Conservation (phyloP, 1,140 invertebrate genomes). For the Prorops nasuta region DNA sequence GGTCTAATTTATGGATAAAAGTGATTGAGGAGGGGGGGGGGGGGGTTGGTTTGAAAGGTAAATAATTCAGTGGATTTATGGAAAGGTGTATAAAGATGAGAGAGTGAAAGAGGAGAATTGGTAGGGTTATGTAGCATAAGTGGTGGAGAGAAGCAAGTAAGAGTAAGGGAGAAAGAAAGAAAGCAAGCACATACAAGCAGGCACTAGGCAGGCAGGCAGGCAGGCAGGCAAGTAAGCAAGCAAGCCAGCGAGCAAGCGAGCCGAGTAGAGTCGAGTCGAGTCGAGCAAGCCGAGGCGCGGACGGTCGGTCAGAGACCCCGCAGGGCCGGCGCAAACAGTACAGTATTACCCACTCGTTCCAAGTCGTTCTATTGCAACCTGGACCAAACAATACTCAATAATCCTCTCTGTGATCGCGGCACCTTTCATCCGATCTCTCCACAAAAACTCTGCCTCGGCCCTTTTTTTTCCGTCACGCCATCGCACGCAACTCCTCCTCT, state of each 20-base stretch:
- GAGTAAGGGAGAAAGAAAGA: not conserved
- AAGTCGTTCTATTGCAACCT: slow-evolving; percentile 50
- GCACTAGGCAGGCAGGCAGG: not conserved
- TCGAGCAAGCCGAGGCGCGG: too few relatives aligned
- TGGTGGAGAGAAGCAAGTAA: not conserved
- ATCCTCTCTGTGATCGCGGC: slow-evolving; percentile 30
- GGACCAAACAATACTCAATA: slow-evolving; percentile 52
- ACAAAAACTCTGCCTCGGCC: slow-evolving; percentile 20
- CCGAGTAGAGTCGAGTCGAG: slow-evolving; percentile 44
- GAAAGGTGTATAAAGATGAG: too few relatives aligned
- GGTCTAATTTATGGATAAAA: too few relatives aligned
- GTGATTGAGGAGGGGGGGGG: too few relatives aligned
- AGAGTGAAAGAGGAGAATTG: too few relatives aligned
- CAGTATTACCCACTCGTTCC: slow-evolving; percentile 54
- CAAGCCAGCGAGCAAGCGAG: slow-evolving; percentile 39
- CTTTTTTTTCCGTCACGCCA: slow-evolving; percentile 1
- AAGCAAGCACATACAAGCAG: not conserved
- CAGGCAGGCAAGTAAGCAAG: not conserved
- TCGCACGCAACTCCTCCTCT: not conserved
- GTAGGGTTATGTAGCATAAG: too few relatives aligned
- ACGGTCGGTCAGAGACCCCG: slow-evolving; percentile 58
- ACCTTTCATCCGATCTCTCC: slow-evolving; percentile 24
- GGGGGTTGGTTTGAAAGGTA: too few relatives aligned
- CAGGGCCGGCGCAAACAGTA: slow-evolving; percentile 56
- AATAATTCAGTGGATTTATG: too few relatives aligned